Conservation (phyloP, 2,797 vertebrate species). For the Lates japonicus region DNA sequence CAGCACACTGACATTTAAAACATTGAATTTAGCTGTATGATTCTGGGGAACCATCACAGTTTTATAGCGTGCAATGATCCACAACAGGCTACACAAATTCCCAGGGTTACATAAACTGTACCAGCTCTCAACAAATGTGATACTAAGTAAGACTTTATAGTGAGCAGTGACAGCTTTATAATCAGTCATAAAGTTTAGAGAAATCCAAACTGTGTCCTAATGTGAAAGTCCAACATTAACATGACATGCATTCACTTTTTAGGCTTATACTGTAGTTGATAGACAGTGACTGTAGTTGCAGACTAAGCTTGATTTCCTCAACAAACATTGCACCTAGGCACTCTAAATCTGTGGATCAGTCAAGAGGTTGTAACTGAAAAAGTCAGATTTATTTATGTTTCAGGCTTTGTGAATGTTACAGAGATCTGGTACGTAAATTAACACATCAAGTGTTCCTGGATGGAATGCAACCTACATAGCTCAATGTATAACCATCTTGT, state of each 20-base stretch:
- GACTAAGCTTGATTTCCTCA: too few relatives aligned
- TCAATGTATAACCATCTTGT: too few relatives aligned
- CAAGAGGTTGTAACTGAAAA: too few relatives aligned
- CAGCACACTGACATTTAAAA: slow-evolving; percentile 16
- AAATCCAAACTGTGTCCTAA: background rate
- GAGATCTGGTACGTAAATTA: too few relatives aligned
- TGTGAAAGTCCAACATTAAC: background rate
- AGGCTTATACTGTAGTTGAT: background rate
- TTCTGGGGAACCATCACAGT: background rate
- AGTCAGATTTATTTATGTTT: background rate
- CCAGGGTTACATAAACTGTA: background rate
- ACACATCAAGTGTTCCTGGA: background rate
- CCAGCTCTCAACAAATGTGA: background rate
- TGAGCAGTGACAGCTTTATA: slow-evolving; percentile 27
- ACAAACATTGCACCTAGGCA: too few relatives aligned
- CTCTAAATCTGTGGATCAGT: background rate
- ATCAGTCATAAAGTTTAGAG: background rate
- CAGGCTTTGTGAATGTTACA: background rate
- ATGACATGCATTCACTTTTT: background rate
- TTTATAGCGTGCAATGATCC: slow-evolving; percentile 13
- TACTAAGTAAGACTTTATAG: background rate
- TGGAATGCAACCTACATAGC: background rate
- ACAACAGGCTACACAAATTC: background rate
- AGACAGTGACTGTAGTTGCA: background rate
- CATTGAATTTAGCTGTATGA: background rate